Conservation (phyloP, 2,113 vertebrate genomes). For the Lethenteron camtschaticum region DNA sequence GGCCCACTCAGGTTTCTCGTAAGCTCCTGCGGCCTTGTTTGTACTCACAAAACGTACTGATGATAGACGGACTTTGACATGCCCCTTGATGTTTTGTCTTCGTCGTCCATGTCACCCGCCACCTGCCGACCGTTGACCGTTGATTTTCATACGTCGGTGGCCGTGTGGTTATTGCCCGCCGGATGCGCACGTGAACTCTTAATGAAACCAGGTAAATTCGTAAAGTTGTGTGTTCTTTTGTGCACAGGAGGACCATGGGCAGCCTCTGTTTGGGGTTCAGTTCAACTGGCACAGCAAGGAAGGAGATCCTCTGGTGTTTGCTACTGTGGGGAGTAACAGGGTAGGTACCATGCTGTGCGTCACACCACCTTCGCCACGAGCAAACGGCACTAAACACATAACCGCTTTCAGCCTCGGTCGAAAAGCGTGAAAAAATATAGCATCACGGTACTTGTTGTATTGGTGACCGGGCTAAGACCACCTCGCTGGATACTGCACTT, state of each 20-base stretch:
- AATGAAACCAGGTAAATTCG: not conserved
- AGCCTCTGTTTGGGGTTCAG: conserved; percentile 89
- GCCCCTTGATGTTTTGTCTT: not conserved
- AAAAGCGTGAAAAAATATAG: too few relatives aligned
- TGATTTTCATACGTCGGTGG: conserved; percentile 1
- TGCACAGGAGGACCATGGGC: conserved; percentile 73
- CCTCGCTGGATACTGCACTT: too few relatives aligned
- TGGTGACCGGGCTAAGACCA: too few relatives aligned
- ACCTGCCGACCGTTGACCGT: conserved; percentile 13
- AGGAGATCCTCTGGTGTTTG: conserved; percentile 88
- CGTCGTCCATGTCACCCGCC: not conserved
- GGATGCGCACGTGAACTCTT: conserved; percentile 6
- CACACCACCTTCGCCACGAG: too few relatives aligned
- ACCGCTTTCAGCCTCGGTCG: too few relatives aligned
- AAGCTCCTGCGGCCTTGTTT: too few relatives aligned
- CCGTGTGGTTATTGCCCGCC: not conserved
- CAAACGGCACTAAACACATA: too few relatives aligned
- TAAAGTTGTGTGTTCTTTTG: conserved; percentile 13
- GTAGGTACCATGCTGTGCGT: conserved; percentile 24
- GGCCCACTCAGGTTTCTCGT: too few relatives aligned
- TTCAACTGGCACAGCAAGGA: conserved; percentile 99
- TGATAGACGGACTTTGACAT: not conserved
- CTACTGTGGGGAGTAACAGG: conserved; percentile 89
- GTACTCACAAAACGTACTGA: not conserved
- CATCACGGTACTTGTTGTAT: too few relatives aligned